Conservation (phyloP, 2,888 invertebrate species). For the Cheilosia impressa region DNA sequence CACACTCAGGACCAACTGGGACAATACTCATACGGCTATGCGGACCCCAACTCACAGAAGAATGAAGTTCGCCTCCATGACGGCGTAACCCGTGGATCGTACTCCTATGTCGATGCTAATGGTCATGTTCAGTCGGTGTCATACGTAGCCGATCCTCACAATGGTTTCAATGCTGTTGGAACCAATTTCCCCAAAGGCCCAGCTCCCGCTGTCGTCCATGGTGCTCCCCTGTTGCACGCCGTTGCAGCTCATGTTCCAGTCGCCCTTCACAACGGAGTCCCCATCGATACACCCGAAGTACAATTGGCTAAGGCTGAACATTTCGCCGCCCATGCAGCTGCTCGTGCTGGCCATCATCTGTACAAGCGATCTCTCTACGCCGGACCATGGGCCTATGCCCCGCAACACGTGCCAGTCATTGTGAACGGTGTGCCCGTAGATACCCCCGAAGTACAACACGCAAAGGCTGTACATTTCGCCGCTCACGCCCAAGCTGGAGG, state of each 20-base stretch:
- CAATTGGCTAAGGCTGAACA: constrained; percentile 85
- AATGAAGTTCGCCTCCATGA: constrained; percentile 86
- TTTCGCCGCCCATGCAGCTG: constrained; percentile 84
- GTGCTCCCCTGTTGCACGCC: constrained; percentile 78
- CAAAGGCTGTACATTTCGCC: constrained; percentile 83
- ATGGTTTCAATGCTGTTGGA: constrained; percentile 88
- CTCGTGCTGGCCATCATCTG: constrained; percentile 83
- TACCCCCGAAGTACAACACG: constrained; percentile 84
- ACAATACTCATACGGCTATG: constrained; percentile 87
- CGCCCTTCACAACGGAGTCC: constrained; percentile 82
- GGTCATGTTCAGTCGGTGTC: constrained; percentile 87
- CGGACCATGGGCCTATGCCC: constrained; percentile 78
- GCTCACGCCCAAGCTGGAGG: constrained; percentile 82
- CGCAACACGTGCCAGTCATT: constrained; percentile 81
- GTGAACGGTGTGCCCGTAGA: constrained; percentile 84
- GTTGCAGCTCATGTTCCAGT: constrained; percentile 80
- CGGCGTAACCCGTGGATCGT: constrained; percentile 87
- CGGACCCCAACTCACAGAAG: constrained; percentile 87
- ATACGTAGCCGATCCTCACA: constrained; percentile 87
- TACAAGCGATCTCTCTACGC: constrained; percentile 83
- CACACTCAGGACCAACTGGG: constrained; percentile 87
- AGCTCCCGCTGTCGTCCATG: constrained; percentile 77
- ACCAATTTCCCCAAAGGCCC: constrained; percentile 87
- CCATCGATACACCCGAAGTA: constrained; percentile 83
- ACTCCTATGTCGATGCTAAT: constrained; percentile 88